These are phyloP conservation scores for Drosophila sordidapex DNA, from an alignment of 2,888 invertebrate species.

Conservation along the genomic window DNA sequence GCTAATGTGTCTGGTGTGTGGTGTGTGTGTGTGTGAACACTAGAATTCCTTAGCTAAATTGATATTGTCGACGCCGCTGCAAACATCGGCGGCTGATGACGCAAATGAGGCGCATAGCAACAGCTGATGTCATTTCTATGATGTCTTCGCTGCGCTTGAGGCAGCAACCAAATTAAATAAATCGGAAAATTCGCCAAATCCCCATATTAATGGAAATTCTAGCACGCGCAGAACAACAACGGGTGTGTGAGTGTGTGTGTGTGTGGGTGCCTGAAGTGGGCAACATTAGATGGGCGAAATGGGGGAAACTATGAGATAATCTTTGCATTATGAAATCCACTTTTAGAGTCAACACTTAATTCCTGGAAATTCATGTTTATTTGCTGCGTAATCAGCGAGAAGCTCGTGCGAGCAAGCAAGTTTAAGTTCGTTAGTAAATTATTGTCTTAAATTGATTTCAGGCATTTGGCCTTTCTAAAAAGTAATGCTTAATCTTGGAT, in stretches of 20 bases:
- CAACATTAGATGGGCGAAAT: background rate
- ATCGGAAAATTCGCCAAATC: slow-evolving; percentile 65
- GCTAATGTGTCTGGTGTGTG: background rate
- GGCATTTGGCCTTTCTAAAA: background rate
- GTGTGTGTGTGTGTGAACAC: slow-evolving; percentile 2
- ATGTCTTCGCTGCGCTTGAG: slow-evolving; percentile 27
- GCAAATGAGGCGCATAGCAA: slow-evolving; percentile 60
- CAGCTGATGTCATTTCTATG: slow-evolving; percentile 52
- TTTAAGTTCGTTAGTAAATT: background rate
- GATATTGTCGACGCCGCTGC: slow-evolving; percentile 25
- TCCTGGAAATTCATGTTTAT: background rate
- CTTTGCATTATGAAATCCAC: slow-evolving; percentile 21
- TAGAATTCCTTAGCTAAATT: slow-evolving; percentile 40
- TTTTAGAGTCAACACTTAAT: background rate
- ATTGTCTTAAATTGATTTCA: background rate
- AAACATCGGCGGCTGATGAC: slow-evolving; percentile 53
- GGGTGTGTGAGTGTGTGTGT: slow-evolving; percentile 11
- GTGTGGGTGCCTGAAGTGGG: background rate
- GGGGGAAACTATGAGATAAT: slow-evolving; percentile 9
- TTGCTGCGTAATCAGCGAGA: too few relatives aligned
- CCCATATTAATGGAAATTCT: slow-evolving; percentile 70
- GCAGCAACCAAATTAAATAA: slow-evolving; percentile 61
- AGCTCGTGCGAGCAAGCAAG: background rate
- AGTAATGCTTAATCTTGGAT: background rate
- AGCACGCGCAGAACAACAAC: slow-evolving; percentile 50